Conservation (phyloP, 2,888 invertebrate species). For the Iselma pallidipennis region DNA sequence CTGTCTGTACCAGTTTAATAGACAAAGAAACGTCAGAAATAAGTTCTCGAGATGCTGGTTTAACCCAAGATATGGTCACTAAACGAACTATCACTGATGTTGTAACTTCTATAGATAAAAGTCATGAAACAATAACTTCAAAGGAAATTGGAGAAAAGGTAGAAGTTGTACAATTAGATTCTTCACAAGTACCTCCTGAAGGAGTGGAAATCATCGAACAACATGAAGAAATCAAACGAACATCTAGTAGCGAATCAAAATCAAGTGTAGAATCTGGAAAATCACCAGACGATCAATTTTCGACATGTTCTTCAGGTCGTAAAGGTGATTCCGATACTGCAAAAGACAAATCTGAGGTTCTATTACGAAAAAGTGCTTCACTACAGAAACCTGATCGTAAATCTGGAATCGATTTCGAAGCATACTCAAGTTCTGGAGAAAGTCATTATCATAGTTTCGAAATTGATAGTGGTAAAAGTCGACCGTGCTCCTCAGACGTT, state of each 20-base stretch:
- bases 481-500: conserved; percentile 85
- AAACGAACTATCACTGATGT: conserved; percentile 20
- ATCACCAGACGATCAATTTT: conserved; percentile 63
- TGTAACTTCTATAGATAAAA: conserved; percentile 33
- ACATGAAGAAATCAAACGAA: conserved; percentile 50
- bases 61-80: not conserved
- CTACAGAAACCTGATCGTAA: conserved; percentile 64
- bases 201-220: conserved; percentile 28
- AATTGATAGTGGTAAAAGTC: conserved; percentile 70
- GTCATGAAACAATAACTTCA: conserved; percentile 37
- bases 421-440: conserved; percentile 85
- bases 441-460: conserved; percentile 90
- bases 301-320: conserved; percentile 50
- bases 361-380: conserved; percentile 51
- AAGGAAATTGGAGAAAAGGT: conserved; percentile 35
- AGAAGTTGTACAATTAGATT: conserved; percentile 29
- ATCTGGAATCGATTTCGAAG: conserved; percentile 78
- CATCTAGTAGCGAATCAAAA: conserved; percentile 57
- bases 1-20: conserved; percentile 21
- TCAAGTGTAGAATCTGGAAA: conserved; percentile 55
- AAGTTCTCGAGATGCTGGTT: not conserved
- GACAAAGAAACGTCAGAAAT: conserved; percentile 26
- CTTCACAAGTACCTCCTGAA: conserved; percentile 23
- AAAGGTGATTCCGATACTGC: conserved; percentile 48
- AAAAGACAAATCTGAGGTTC: conserved; percentile 47